Conservation (phyloP, 2,113 vertebrate genomes). For the Rostratula benghalensis region DNA sequence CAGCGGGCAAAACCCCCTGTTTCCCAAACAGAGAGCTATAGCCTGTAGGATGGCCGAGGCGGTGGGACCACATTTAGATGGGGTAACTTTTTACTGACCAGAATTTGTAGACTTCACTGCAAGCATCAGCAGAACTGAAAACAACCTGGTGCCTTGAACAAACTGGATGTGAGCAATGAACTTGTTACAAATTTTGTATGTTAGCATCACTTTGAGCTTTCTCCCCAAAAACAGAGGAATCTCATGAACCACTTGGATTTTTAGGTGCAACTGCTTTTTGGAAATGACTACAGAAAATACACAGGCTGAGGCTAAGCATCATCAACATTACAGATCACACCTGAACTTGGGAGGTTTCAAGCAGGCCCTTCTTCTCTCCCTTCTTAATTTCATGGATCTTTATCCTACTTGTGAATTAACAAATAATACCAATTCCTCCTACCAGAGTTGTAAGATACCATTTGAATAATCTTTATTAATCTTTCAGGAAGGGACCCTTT, state of each 20-base stretch:
- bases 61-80: not conserved
- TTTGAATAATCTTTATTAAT: not conserved
- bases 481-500: not conserved
- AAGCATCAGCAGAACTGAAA: too few species aligned
- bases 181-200: not conserved
- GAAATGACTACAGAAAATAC: not conserved
- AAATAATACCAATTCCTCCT: not conserved
- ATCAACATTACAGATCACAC: not conserved
- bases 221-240: not conserved
- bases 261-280: not conserved
- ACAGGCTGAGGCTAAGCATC: not conserved
- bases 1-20: not conserved
- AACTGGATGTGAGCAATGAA: not conserved
- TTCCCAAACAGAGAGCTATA: not conserved
- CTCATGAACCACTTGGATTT: not conserved
- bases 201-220: not conserved
- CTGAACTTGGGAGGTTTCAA: not conserved
- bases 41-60: not conserved
- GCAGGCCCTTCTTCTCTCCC: not conserved
- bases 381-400: not conserved
- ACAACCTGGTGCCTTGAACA: too few species aligned
- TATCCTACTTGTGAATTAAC: not conserved
- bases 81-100: not conserved
- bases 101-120: not conserved
- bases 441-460: not conserved